Conservation (phyloP, 2,888 invertebrate species). For the Agriotes lineatus region DNA sequence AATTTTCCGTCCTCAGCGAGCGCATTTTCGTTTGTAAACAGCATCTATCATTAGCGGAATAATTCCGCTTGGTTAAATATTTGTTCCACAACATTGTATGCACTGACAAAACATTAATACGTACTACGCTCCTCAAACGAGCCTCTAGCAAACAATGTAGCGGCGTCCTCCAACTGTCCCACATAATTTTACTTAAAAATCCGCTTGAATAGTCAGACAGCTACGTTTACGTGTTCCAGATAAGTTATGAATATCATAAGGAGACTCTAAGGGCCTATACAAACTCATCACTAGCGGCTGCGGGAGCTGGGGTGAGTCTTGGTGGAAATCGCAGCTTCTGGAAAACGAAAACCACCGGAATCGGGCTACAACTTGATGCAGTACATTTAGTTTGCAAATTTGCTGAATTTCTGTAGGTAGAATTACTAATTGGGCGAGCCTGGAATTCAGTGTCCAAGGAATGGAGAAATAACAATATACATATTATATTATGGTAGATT, state of each 20-base stretch:
- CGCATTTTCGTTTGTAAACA: constrained; percentile 5
- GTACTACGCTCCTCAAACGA: not conserved
- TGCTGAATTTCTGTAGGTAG: too few relatives aligned
- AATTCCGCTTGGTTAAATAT: constrained; percentile 16
- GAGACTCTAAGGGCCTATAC: not conserved
- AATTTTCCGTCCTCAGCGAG: too few relatives aligned
- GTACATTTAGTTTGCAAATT: too few relatives aligned
- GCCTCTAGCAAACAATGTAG: not conserved
- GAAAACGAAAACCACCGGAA: too few relatives aligned
- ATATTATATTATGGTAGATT: too few relatives aligned
- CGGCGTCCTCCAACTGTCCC: not conserved
- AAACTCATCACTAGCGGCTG: not conserved
- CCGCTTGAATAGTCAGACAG: constrained; percentile 1
- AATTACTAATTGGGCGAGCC: too few relatives aligned
- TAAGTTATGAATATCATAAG: constrained; percentile 7
- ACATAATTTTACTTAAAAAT: not conserved
- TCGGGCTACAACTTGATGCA: too few relatives aligned
- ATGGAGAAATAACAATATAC: too few relatives aligned
- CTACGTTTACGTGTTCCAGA: constrained; percentile 9
- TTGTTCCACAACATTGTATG: constrained; percentile 18
- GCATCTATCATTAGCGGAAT: constrained; percentile 2
- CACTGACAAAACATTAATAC: constrained; percentile 20
- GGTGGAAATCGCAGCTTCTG: too few relatives aligned
- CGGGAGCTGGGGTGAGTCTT: too few relatives aligned
- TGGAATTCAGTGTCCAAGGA: too few relatives aligned